Percentiles rank a stretch among this genome's conserved stretches.
Conservation (phyloP, 2,113 vertebrate genomes). For the Epinephelus lanceolatus region DNA sequence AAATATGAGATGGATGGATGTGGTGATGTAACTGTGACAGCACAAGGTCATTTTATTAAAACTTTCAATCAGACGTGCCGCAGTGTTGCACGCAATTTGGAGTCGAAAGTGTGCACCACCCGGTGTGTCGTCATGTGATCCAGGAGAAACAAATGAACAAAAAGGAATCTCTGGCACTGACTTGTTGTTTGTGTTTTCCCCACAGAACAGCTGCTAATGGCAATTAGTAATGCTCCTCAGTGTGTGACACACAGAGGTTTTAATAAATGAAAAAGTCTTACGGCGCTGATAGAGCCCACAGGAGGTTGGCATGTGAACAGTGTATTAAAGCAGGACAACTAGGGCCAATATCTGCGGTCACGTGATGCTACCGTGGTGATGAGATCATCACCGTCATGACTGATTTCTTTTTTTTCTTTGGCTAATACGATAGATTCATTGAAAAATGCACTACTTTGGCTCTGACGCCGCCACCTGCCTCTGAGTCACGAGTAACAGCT, state of each 20-base stretch:
- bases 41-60: constrained; percentile 58
- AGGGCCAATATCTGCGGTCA: too few relatives aligned
- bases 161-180: not conserved
- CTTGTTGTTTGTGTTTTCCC: not conserved
- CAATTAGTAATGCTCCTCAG: not conserved
- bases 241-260: not conserved
- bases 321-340: not conserved
- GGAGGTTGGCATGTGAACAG: not conserved
- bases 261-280: not conserved
- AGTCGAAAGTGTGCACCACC: constrained; percentile 13
- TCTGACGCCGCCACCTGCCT: too few relatives aligned
- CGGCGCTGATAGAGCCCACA: not conserved
- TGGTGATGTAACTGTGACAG: constrained; percentile 41
- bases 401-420: too few relatives aligned
- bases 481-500: too few relatives aligned
- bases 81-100: constrained; percentile 6
- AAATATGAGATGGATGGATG: constrained; percentile 40
- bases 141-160: constrained; percentile 1
- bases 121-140: not conserved
- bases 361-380: too few relatives aligned
- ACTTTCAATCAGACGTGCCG: constrained; percentile 11
- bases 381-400: too few relatives aligned
- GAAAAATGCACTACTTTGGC: too few relatives aligned
- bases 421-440: too few relatives aligned
- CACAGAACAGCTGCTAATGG: not conserved